phyloP scores from a whole-genome alignment of 1,140 invertebrate genomes.

The Mya arenaria region DNA sequence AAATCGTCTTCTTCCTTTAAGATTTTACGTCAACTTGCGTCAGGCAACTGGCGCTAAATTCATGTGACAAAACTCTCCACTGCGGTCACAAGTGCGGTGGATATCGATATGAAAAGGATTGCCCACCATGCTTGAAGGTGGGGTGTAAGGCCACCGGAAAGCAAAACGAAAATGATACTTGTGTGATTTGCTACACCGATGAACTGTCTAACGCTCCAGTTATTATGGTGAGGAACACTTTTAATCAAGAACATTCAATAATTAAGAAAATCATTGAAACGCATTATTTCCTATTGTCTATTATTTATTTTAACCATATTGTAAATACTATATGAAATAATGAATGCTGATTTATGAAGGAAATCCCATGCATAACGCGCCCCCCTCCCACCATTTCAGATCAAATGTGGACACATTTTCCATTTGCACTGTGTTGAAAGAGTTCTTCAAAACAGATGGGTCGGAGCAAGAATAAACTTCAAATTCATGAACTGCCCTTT shows the following conservation, averaged over 20 bases:
- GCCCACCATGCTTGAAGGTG: too few relatives aligned
- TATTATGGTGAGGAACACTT: slow-evolving; percentile 85
- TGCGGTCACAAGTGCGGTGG: slow-evolving; percentile 28
- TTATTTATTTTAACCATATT: too few relatives aligned
- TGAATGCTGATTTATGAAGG: too few relatives aligned
- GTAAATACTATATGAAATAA: neutral
- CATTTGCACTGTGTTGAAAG: slow-evolving; percentile 95
- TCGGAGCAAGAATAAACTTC: slow-evolving; percentile 97
- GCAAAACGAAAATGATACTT: slow-evolving; percentile 99
- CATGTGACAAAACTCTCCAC: slow-evolving; percentile 3
- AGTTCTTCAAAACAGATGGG: slow-evolving; percentile 93
- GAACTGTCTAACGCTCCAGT: slow-evolving; percentile 95
- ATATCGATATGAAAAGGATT: neutral
- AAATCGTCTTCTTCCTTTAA: too few relatives aligned
- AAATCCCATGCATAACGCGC: too few relatives aligned
- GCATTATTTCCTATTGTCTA: too few relatives aligned
- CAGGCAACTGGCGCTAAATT: neutral
- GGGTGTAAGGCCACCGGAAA: too few relatives aligned
- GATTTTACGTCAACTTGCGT: slow-evolving; percentile 5
- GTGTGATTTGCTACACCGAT: slow-evolving; percentile 99
- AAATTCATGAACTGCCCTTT: slow-evolving; percentile 97
- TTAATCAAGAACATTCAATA: too few relatives aligned
- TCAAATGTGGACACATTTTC: slow-evolving; percentile 97
- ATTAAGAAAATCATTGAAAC: too few relatives aligned
- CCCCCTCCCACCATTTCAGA: slow-evolving; percentile 85